Evolutionary conservation across 1,140 invertebrate genomes (phyloP), one percentile per base, ranked within the genome.

Genomic region (Sarcophaga peregrina): DNA sequence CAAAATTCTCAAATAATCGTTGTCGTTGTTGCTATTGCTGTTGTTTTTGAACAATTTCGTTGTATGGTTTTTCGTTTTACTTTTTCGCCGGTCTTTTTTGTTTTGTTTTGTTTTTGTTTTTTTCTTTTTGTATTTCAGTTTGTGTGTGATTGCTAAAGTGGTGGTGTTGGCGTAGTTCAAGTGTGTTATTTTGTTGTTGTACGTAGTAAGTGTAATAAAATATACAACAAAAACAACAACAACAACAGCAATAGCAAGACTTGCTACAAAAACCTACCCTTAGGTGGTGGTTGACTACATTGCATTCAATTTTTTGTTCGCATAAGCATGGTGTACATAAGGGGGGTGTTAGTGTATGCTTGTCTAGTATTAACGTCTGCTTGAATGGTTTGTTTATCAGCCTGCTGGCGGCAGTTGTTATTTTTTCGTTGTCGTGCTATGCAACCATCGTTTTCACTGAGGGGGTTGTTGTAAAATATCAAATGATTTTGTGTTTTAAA

Each of bases 111-210:
- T 37, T 37, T 37, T 37, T 37, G 1, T 37, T 37, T 37, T 4
- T 37, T 4, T 37, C 4, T 37, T 37, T 37, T 37, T 37, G 25
- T 37, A 37, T 37, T 37, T 37, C 25, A 13, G 11, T 13, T 58
- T 4, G 17, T 68, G 17, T 68, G 17, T 68, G n/a, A 68, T 68
- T 20, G 17, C n/a, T 25, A 68, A 68, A 68, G 62, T 68, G 62
- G 62, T 68, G 62, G 62, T 68, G 62, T 68, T 68, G 62, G 62
- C 62, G 17, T 68, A 68, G 62, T 68, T 68, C 62, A 68, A 68
- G 62, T 68, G 62, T 68, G 62, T 68, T 25, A n/a, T 68, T 37
- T 68, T 68, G n/a, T 8, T 25, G 8, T 8, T 8, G n/a, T n/a
- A 17, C n/a, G 20, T 37, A 37, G 25, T 37, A 37, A 37, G 25